Conservation (phyloP, 2,888 invertebrate species). For the Lacanobia wlatinum region DNA sequence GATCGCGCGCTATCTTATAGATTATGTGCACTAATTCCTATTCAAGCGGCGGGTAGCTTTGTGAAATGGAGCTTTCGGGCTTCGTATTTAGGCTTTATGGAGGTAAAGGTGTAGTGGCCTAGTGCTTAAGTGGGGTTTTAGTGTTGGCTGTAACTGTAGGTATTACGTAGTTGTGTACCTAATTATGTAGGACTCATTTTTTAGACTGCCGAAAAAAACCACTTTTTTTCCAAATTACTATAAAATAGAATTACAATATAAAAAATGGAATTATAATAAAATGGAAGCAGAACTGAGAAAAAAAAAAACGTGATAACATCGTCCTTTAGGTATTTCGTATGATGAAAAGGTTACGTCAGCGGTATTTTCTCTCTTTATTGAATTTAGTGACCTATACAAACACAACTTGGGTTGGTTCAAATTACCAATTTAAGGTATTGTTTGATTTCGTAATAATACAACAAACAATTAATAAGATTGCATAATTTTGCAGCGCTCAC, state of each 20-base stretch:
- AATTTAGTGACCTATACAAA: constrained; percentile 62
- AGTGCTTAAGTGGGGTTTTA: constrained; percentile 18
- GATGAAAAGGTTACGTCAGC: constrained; percentile 42
- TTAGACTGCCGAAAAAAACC: neutral
- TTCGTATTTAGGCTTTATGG: constrained; percentile 33
- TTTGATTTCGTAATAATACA: constrained; percentile 50
- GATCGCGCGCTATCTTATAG: constrained; percentile 69
- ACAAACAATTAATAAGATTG: constrained; percentile 12
- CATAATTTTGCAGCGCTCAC: constrained; percentile 11
- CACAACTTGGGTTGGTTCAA: constrained; percentile 35
- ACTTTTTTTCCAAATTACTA: too few relatives aligned
- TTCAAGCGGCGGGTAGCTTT: constrained; percentile 56
- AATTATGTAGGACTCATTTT: neutral
- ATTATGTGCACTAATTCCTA: constrained; percentile 70
- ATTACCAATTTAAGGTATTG: constrained; percentile 44
- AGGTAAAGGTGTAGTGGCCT: constrained; percentile 13
- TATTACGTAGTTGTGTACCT: neutral
- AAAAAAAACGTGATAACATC: constrained; percentile 7
- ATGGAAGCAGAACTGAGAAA: constrained; percentile 21
- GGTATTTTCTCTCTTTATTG: constrained; percentile 47
- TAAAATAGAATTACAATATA: neutral
- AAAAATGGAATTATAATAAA: constrained; percentile 6
- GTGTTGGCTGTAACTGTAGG: neutral
- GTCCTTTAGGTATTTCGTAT: constrained; percentile 27
- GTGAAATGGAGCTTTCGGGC: constrained; percentile 38